Evolutionary conservation across 2,797 vertebrate genomes (phyloP), one percentile per base, ranked within the genome.

Genomic region (Parotocinclus haroldoi): DNA sequence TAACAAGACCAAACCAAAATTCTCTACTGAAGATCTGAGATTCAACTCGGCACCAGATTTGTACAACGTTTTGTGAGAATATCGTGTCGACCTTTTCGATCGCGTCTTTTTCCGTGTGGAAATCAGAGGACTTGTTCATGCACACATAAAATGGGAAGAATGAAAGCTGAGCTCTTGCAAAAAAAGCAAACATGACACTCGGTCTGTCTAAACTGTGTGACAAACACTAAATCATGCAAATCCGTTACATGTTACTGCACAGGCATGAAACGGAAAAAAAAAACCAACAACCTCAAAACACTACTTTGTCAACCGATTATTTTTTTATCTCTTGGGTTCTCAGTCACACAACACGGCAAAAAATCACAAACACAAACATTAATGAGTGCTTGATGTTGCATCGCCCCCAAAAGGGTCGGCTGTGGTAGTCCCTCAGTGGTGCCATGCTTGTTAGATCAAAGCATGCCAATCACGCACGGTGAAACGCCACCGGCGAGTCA

Each of bases 331-430:
- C 27, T 27, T 27, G 36, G 42, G 45, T n/a, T 49, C 40, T 36
- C 27, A 45, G 18, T 66, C 57, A n/a, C 52, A 54, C 60, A 57
- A 59, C 44, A 58, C 49, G 46, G 46, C 67, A 71, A 16, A 50
- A 68, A 62, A 57, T 45, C 58, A 37, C 36, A 38, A 2, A 55
- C 12, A 42, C 38, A 55, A 16, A 50, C 53, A 69, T 61, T 75
- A 78, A 82, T 76, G 44, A 81, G 71, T 75, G 77, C 78, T 80
- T 81, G 85, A 78, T 84, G 84, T 83, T 89, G 87, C 87, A 89
- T 91, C 86, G 88, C 27, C 87, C 75, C 74, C 42, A 59, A 54
- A 81, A 78, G 52, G 74, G 66, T 65, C 63, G 37, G 52, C 68
- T 42, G 14, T 53, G 38, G 62, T 55, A 66, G 44, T 62, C 65